Evolutionary conservation across 1,140 invertebrate genomes (phyloP), one percentile per base, ranked within the genome.

Genomic region (Zelostemma sp.): DNA sequence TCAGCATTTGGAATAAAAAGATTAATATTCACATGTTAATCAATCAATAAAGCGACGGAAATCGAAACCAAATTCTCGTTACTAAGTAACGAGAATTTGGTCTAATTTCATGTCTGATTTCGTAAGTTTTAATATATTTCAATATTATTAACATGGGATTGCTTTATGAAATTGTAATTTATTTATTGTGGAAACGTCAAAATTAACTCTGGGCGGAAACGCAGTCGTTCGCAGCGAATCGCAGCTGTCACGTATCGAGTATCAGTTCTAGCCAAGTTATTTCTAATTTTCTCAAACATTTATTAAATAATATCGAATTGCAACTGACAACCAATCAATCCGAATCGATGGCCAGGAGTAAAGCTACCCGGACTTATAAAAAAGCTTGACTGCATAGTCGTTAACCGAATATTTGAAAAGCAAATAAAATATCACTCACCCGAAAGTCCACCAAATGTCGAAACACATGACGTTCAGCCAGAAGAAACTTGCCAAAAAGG

Each of bases 401-500:
- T 51, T 21, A 25, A 28, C 14, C 61, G 28, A 49, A 67, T 61
- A 51, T 51, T 60, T 69, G 6, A 68, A 40, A 41, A 41, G 31
- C 31, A 18, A 59, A 51, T 61, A 67, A 59, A 71, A 43, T 57
- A 61, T 21, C 28, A 83, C 88, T 90, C 86, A 93, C 92, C 91
- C 91, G 82, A 93, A 93, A 49, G 94, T 95, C 86, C 91, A 91
- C 90, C 92, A 95, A 76, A 95, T 93, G 80, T 96, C 93, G 78
- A 94, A 91, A 72, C 94, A 94, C 90, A 96, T 95, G 35, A 95
- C 90, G 81, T 93, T 94, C 77, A 97, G 89, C 96, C 96, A 97
- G 62, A 93, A 92, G 85, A 97, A 97, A 51, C 93, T 92, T 1
- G 93, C 88, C 74, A 96, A 85, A 79, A 95, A 93, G 64, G 92